phyloP scores from a whole-genome alignment of 2,113 vertebrate species.

The Epinephelus lanceolatus region DNA sequence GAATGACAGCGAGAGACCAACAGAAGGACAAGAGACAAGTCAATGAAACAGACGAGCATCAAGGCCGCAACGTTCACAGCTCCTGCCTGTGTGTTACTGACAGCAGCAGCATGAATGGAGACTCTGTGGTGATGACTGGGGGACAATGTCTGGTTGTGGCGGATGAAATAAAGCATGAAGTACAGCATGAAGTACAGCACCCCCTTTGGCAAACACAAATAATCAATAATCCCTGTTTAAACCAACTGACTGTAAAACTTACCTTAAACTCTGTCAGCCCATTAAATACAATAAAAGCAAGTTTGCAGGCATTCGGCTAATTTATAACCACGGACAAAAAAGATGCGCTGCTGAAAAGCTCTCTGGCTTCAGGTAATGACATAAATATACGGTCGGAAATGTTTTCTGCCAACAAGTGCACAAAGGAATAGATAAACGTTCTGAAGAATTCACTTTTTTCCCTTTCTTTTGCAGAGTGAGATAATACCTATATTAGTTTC shows the following conservation, averaged over 20 bases:
- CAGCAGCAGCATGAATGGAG: not conserved
- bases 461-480: not conserved
- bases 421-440: not conserved
- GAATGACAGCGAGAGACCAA: slow-evolving; percentile 7
- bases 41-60: not conserved
- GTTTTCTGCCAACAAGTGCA: not conserved
- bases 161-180: not conserved
- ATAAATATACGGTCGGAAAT: not conserved
- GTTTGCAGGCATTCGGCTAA: not conserved
- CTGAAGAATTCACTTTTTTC: not conserved
- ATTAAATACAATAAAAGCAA: not conserved
- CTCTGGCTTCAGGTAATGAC: not conserved
- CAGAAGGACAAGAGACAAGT: not conserved
- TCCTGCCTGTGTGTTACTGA: not conserved
- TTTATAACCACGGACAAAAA: not conserved
- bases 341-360: not conserved
- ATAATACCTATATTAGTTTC: not conserved
- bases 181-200: not conserved
- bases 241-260: not conserved
- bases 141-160: not conserved
- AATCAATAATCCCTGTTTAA: slow-evolving; percentile 4
- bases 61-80: not conserved
- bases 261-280: not conserved
- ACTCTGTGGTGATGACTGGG: not conserved
- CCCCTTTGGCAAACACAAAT: not conserved